These are phyloP conservation scores for Eupeodes latifasciatus DNA, from an alignment of 2,888 invertebrate genomes.

Conservation along the genomic window DNA sequence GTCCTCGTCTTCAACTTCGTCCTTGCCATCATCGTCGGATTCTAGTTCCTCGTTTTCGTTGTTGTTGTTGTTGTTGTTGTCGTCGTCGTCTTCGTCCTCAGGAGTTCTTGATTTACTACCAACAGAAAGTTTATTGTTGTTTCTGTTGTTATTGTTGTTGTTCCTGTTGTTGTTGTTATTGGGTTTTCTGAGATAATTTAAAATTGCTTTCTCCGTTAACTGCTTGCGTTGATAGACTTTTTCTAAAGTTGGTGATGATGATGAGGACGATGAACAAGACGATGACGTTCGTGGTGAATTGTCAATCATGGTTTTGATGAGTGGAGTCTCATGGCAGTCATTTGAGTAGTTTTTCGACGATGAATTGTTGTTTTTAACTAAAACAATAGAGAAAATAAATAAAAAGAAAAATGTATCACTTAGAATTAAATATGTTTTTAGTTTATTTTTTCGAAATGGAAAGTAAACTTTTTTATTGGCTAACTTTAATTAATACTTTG, in stretches of 20 bases:
- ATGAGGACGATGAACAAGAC: constrained; percentile 28
- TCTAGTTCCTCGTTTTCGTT: constrained; percentile 70
- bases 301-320: constrained; percentile 56
- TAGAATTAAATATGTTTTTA: background rate
- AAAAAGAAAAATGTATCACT: constrained; percentile 1
- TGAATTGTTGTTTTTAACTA: constrained; percentile 64
- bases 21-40: constrained; percentile 65
- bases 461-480: background rate
- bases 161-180: constrained; percentile 75
- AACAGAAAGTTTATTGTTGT: constrained; percentile 70
- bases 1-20: constrained; percentile 26
- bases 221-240: constrained; percentile 66
- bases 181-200: constrained; percentile 55
- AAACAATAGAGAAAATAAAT: constrained; percentile 27
- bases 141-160: constrained; percentile 73
- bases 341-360: constrained; percentile 42
- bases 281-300: constrained; percentile 45
- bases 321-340: constrained; percentile 58
- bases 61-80: background rate
- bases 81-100: constrained; percentile 24
- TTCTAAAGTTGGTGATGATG: constrained; percentile 47
- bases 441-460: background rate
- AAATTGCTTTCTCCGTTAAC: constrained; percentile 41
- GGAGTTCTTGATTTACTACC: constrained; percentile 41
- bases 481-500: no score